These are phyloP conservation scores for Lycodopsis pacificus DNA, from an alignment of 2,797 vertebrate genomes.

Conservation along the genomic window DNA sequence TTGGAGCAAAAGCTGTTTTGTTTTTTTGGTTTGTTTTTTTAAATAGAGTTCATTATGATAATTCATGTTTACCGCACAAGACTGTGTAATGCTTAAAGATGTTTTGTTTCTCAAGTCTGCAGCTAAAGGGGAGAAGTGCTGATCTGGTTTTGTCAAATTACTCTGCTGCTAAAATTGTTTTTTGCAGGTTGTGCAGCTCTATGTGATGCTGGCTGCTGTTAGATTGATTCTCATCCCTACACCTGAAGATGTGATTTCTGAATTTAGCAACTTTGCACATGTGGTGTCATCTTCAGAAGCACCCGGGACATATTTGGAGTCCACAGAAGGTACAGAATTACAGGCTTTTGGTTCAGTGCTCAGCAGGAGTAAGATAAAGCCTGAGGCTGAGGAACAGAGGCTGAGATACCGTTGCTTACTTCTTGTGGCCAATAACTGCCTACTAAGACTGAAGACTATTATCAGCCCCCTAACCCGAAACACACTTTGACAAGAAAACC, in stretches of 20 bases:
- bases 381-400: background rate
- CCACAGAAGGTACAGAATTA: background rate
- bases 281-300: background rate
- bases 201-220: background rate
- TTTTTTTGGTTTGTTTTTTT: background rate
- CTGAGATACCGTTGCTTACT: background rate
- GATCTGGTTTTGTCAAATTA: conserved; percentile 1
- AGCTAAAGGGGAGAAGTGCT: background rate
- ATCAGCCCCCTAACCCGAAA: background rate
- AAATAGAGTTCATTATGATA: conserved; percentile 18
- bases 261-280: background rate
- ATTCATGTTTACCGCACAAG: conserved; percentile 7
- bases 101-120: conserved; percentile 2
- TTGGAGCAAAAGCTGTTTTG: background rate
- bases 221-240: background rate
- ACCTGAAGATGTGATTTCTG: background rate
- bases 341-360: background rate
- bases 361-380: background rate
- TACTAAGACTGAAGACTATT: background rate
- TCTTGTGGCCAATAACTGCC: background rate
- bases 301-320: background rate
- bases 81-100: background rate
- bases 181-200: background rate
- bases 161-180: background rate
- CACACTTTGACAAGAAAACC: background rate